A percentile compares a stretch with the other conserved stretches of the same genome.
Conservation (phyloP, 64 coral and sea anemone species). For the Dendrophyllia cribrosa region DNA sequence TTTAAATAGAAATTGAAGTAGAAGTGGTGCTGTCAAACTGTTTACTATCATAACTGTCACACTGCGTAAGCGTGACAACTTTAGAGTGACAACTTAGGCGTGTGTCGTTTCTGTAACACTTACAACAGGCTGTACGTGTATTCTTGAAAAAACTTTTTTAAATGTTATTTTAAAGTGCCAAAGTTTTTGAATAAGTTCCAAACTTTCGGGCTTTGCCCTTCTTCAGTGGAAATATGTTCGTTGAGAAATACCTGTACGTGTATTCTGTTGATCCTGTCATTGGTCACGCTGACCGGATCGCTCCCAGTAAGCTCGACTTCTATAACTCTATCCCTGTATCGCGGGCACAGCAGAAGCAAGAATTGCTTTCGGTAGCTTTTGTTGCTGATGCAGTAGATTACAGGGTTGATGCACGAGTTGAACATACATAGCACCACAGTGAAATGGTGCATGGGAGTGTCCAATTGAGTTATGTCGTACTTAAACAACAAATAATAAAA, state of each 20-base stretch:
- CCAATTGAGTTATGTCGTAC: conserved; percentile 70
- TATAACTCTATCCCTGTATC: conserved; percentile 35
- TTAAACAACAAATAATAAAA: conserved; percentile 92
- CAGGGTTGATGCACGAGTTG: conserved; percentile 90
- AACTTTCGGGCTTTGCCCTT: too few relatives aligned
- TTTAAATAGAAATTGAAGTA: too few relatives aligned
- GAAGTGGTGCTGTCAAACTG: too few relatives aligned
- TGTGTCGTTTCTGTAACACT: neutral
- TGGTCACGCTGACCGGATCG: neutral
- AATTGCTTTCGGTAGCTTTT: conserved; percentile 72
- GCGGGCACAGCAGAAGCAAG: conserved; percentile 56
- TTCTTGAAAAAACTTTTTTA: too few relatives aligned
- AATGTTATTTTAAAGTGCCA: too few relatives aligned
- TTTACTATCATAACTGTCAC: too few relatives aligned
- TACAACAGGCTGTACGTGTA: neutral
- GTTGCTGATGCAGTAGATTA: conserved; percentile 85
- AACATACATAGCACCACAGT: conserved; percentile 86
- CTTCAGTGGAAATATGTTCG: too few relatives aligned
- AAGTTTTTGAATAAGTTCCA: too few relatives aligned
- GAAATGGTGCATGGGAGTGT: conserved; percentile 82
- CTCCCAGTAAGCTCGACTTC: conserved; percentile 27
- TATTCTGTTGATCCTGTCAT: neutral
- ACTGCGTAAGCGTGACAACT: too few relatives aligned
- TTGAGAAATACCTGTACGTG: neutral
- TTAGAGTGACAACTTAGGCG: neutral